Evolutionary conservation across 1,140 invertebrate species (phyloP).

Genomic region (Subanguina moxae): DNA sequence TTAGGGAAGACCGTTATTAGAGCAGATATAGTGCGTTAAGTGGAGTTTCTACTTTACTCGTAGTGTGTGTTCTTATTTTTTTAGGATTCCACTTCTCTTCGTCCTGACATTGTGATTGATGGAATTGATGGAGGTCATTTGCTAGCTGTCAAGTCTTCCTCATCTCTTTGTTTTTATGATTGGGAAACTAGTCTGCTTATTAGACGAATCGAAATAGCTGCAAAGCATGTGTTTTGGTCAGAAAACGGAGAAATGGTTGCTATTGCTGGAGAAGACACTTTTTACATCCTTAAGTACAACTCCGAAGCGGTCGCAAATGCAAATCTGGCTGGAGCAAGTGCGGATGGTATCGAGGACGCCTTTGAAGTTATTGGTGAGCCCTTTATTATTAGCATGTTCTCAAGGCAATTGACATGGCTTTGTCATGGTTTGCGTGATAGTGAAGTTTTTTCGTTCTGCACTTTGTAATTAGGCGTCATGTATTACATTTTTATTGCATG

Average conservation of each 20-base stretch:
- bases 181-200: slow-evolving; percentile 90
- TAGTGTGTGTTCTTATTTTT: slow-evolving; percentile 6
- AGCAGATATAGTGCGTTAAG: no score
- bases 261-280: slow-evolving; percentile 88
- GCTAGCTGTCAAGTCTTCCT: slow-evolving; percentile 85
- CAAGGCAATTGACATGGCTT: not conserved
- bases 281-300: slow-evolving; percentile 88
- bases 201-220: slow-evolving; percentile 89
- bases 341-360: slow-evolving; percentile 92
- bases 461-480: no score
- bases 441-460: no score
- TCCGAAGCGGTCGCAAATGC: slow-evolving; percentile 69
- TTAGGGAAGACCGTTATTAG: no score
- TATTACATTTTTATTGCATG: no score
- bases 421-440: not conserved
- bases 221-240: slow-evolving; percentile 89
- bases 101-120: slow-evolving; percentile 50
- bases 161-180: slow-evolving; percentile 89
- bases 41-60: no score
- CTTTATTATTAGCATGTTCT: not conserved
- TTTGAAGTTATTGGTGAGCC: slow-evolving; percentile 73
- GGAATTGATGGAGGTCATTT: slow-evolving; percentile 92
- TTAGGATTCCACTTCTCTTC: slow-evolving; percentile 42
- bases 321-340: slow-evolving; percentile 72
- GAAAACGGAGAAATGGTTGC: slow-evolving; percentile 90